Conservation (phyloP, 2,797 vertebrate genomes). For the Muscicapa comitata region DNA sequence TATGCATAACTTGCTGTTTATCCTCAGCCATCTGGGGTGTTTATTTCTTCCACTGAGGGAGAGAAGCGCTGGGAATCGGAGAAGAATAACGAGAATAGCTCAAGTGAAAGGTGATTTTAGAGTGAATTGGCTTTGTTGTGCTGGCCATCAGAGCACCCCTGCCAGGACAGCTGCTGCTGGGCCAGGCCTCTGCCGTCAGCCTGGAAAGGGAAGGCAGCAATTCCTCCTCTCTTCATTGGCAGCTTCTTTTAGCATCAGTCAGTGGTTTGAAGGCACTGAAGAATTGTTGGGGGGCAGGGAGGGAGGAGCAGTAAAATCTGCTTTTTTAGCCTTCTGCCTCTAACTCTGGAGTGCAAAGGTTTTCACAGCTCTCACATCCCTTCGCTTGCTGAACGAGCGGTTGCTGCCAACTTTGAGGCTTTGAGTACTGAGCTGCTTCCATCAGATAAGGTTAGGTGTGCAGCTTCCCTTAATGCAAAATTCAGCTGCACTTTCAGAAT, state of each 20-base stretch:
- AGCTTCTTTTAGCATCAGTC: not conserved
- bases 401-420: not conserved
- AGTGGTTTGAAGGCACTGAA: not conserved
- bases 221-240: not conserved
- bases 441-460: not conserved
- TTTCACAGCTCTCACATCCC: not conserved
- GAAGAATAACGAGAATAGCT: not conserved
- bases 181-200: not conserved
- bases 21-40: not conserved
- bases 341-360: not conserved
- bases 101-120: not conserved
- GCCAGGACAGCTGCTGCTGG: not conserved
- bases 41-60: not conserved
- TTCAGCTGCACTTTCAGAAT: not conserved
- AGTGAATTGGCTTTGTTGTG: not conserved
- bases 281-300: not conserved
- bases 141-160: not conserved
- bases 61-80: not conserved
- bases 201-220: not conserved
- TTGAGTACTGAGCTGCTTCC: not conserved
- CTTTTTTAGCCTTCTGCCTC: not conserved
- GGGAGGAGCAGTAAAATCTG: not conserved
- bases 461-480: not conserved
- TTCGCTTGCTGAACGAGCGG: not conserved
- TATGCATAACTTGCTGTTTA: slow-evolving; percentile 15